phyloP scores from a whole-genome alignment of 2,797 vertebrate species.

The Coranthus polyacanthus region DNA sequence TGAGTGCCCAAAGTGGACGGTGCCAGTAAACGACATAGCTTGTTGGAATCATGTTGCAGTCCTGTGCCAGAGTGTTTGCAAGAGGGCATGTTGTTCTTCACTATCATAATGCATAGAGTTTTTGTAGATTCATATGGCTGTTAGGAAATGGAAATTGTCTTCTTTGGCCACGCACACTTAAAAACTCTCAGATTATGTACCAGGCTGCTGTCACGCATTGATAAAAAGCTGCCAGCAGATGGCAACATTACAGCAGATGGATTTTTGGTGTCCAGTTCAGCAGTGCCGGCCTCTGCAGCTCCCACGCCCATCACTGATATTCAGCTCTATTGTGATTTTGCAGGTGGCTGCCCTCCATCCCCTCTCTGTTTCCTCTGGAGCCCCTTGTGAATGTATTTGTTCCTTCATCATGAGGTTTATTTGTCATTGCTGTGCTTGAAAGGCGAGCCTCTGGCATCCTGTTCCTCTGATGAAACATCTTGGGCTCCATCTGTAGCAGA shows the following conservation, averaged over 20 bases:
- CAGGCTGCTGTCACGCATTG: slow-evolving; percentile 35
- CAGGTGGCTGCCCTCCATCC: slow-evolving; percentile 70
- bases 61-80: slow-evolving; percentile 49
- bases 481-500: slow-evolving; percentile 59
- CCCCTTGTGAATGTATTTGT: slow-evolving; percentile 58
- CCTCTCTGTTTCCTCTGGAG: slow-evolving; percentile 53
- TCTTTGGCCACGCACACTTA: slow-evolving; percentile 25
- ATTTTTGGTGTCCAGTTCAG: slow-evolving; percentile 39
- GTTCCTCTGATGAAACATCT: slow-evolving; percentile 71
- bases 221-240: slow-evolving; percentile 77
- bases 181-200: slow-evolving; percentile 21
- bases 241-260: slow-evolving; percentile 79
- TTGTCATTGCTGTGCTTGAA: slow-evolving; percentile 69
- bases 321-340: slow-evolving; percentile 58
- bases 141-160: slow-evolving; percentile 34
- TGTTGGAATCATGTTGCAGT: slow-evolving; percentile 55
- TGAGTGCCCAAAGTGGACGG: slow-evolving; percentile 44
- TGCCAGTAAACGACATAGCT: slow-evolving; percentile 69
- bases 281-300: slow-evolving; percentile 31
- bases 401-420: slow-evolving; percentile 70
- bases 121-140: slow-evolving; percentile 49
- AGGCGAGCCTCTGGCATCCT: slow-evolving; percentile 68
- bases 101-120: slow-evolving; percentile 45
- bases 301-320: slow-evolving; percentile 43
- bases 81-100: slow-evolving; percentile 49